Evolutionary conservation across 1,140 invertebrate species (phyloP), one percentile per base, ranked within the genome.

Genomic region (Rhyzopertha dominica): DNA sequence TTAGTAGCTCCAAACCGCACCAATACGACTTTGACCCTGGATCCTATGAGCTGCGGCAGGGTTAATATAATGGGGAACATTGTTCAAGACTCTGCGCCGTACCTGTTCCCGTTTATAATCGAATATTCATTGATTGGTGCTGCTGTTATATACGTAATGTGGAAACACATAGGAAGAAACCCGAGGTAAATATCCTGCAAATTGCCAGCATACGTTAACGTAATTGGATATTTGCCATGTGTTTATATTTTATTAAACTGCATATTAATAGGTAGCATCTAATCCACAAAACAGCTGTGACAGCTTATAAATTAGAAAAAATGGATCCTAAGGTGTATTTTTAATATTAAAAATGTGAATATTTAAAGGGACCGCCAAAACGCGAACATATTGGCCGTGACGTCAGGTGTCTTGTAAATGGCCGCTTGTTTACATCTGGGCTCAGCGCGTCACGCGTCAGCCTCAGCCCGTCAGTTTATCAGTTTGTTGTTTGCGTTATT

Each of bases 81-180:
- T 47, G 88, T 93, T 0, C 81, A 88, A 51, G 88, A 93, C 59
- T 86, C 90, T 2, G 87, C 89, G 4, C 91, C 92, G 1, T 96
- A 93, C 66, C 74, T 97, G 14, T 97, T 90, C 70, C 94, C 93
- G 1, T 95, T 95, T 66, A 96, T 96, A 53, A 93, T 98, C 58
- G 92, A 98, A 66, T 98, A 97, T 68, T 94, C 91, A 46, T 71
- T 98, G 30, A 96, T 98, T 63, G 93, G 91, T 13, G 94, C 95
- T 16, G 93, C 94, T 35, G 90, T 98, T 16, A 85, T 98, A 58
- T 98, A 95, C 67, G 90, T 97, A 29, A 96, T 98, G 84, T 98
- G 93, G 93, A 87, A 87, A 61, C 90, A 93, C 68, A 94, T 95
- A 67, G 89, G 90, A 24, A 80, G 85, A 54, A 84, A 88, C 68